Base-by-base conservation (phyloP, 2,888 invertebrate species). In the Parasteatoda lunata region DNA sequence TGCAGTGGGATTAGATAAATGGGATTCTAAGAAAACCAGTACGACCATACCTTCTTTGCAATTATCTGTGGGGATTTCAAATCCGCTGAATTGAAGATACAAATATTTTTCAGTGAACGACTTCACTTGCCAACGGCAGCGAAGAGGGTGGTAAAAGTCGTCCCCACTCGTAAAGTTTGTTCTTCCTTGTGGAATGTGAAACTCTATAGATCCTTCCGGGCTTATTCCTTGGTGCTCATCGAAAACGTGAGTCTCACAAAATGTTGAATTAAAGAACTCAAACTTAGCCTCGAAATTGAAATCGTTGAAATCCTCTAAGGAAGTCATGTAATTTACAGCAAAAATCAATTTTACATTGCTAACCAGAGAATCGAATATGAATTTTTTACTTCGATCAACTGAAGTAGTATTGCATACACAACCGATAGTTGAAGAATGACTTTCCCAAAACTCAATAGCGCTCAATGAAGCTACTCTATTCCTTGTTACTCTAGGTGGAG, bases 241-340 rank as follows among this genome's bases (percentile, higher is more conserved):
- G 8, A 79, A 85, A 7, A 77, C 69, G 51, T 85, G 81, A 0
- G 80, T 77, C 51, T 85, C 79, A 52, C 88, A 88, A 51, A 85
- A 54, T 9, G 84, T 85, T 6, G 88, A 88, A 51, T 88, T 85
- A 47, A 88, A 78, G 90, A 96, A 96, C 91, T 96, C 96, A 92
- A 96, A 97, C 15, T 93, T 92, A 5, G 95, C 96, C 90, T 96
- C 96, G 92, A 96, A 96, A 91, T 94, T 94, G 92, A 96, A 96
- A 91, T 95, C 95, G 83, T 95, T 94, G 91, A 96, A 95, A 92
- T 96, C 95, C 92, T 96, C 95, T 9, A 95, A 95, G 82, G 96
- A 95, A 92, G 95, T 95, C 96, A 97, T 96, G 91, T 94, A 93
- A 15, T 94, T 94, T 9, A 96, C 94, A 30, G 94, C 94, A 91